These are phyloP conservation scores for Perithous albicinctus DNA, from an alignment of 2,888 invertebrate species.

Conservation along the genomic window DNA sequence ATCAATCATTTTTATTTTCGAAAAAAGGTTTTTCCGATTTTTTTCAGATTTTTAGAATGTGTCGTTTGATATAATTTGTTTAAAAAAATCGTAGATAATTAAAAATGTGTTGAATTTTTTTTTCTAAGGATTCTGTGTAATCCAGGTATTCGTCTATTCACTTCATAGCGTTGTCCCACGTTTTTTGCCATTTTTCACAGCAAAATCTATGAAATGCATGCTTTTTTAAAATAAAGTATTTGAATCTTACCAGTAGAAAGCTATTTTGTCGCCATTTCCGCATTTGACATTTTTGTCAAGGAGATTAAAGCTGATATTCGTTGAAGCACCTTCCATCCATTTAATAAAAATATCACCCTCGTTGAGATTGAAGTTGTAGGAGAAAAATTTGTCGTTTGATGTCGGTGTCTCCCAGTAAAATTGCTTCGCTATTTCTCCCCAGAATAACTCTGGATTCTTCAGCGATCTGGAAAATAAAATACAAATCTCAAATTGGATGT, in stretches of 20 bases:
- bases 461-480: conserved; percentile 87
- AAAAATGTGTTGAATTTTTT: no score
- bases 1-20: no score
- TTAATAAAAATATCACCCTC: conserved; percentile 96
- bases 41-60: no score
- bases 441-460: conserved; percentile 95
- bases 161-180: conserved; percentile 1
- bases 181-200: neutral
- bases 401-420: conserved; percentile 96
- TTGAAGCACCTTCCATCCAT: conserved; percentile 98
- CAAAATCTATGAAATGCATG: neutral
- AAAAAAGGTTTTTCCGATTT: no score
- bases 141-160: no score
- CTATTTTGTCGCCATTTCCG: conserved; percentile 95
- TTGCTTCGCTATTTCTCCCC: conserved; percentile 96
- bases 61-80: no score
- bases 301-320: conserved; percentile 98
- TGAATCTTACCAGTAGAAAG: conserved; percentile 96
- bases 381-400: conserved; percentile 91
- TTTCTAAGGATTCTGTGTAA: no score
- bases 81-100: no score
- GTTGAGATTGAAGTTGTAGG: conserved; percentile 95
- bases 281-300: conserved; percentile 96
- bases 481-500: neutral
- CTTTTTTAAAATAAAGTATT: neutral